phyloP scores from a whole-genome alignment of 2,797 vertebrate species.

The Peromyscus nudipes region DNA sequence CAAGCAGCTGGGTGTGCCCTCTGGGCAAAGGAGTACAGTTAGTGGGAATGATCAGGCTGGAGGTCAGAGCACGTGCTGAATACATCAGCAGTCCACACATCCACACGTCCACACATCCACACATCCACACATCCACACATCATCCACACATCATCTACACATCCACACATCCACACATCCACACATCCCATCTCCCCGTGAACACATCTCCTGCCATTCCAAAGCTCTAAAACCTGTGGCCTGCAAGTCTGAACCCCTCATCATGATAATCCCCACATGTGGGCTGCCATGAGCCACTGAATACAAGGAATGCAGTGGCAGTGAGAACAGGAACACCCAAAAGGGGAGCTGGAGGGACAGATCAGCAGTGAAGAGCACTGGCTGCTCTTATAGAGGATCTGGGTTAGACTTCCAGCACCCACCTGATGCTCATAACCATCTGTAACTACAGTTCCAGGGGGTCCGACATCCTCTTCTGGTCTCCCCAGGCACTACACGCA shows the following conservation, averaged over 20 bases:
- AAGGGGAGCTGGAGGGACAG: not conserved
- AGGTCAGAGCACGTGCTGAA: accelerated
- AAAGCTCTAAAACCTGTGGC: not conserved
- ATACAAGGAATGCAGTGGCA: not conserved
- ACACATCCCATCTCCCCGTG: accelerated
- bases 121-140: accelerated
- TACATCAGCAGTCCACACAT: accelerated
- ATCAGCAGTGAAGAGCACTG: not conserved
- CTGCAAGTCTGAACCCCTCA: not conserved
- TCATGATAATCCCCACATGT: not conserved
- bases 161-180: not conserved
- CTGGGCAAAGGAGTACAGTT: accelerated
- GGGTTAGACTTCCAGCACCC: not conserved
- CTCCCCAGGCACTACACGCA: not conserved
- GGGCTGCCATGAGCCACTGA: not conserved
- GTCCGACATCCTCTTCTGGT: not conserved
- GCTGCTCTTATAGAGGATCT: not conserved
- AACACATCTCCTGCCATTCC: not conserved
- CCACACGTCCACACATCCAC: too few species aligned
- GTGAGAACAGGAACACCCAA: not conserved
- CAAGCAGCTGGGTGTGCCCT: not conserved
- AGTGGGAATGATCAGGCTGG: not conserved
- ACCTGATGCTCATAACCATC: not conserved
- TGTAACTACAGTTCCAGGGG: not conserved
- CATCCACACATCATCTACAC: too few species aligned